Base-by-base conservation (phyloP, 2,797 vertebrate genomes). In the Eulemur rubriventer region DNA sequence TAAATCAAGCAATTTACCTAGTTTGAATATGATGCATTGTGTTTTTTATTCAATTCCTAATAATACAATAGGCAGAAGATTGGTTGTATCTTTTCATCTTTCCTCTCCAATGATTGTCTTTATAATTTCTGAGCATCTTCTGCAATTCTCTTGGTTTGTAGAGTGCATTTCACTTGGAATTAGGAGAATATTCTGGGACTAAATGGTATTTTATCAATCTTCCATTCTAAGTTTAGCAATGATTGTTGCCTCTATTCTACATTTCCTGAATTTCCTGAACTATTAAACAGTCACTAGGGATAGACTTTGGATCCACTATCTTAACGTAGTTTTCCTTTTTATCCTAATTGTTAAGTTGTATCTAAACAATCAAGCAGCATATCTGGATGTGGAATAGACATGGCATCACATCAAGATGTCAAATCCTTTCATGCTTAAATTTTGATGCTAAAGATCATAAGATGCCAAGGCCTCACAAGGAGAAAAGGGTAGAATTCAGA, bases 1-100 rank as follows among this genome's bases (percentile, higher is more conserved):
- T 91, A 89, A 96, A 70, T 81, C 91, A 95, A 97, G 50, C 38
- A 63, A 87, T 76, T 80, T 94, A 67, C 84, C 63, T 94, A 55
- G 30, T 85, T 96, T 85, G 61, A 94, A 90, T 92, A 82, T 55
- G 26, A 85, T 91, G 3, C 7, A 92, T 95, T 84, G 94, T 84
- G 41, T 86, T 94, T 41, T 94, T 87, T 72, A 94, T 80, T 92
- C 70, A 92, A 94, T 4, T 33, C 4, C 30, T 57, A 55, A 75
- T 35, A 52, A 81, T 84, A 5, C 57, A 80, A 72, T 38, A 86
- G 55, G n/a, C 28, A 80, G 76, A 24, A 95, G n/a, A 55, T 16
- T 84, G 7, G 10, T 43, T 89, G 65, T 89, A 35, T 72, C 43
- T 89, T 94, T 50, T 86, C 48, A 63, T 90, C 75, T 94, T 89